Percentiles rank a stretch among this genome's conserved stretches.
Conservation (phyloP, 2,797 vertebrate genomes). For the Macrochelys suwanniensis region DNA sequence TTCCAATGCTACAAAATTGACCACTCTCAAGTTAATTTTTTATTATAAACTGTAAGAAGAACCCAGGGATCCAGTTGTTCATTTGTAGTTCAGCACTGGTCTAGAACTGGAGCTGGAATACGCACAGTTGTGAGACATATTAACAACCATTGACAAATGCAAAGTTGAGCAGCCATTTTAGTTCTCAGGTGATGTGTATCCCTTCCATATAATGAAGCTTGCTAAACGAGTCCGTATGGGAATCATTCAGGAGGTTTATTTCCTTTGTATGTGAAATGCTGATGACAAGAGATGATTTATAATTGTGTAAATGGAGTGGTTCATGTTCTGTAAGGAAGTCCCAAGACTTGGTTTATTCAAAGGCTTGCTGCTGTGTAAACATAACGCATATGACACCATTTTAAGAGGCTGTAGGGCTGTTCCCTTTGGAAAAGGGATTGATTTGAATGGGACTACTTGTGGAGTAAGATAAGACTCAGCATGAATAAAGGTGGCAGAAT, state of each 20-base stretch:
- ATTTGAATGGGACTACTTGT: conserved; percentile 25
- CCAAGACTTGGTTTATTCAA: conserved; percentile 43
- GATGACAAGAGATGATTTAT: conserved; percentile 42
- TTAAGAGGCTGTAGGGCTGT: not conserved
- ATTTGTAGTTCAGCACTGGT: conserved; percentile 71
- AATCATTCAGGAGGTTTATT: conserved; percentile 40
- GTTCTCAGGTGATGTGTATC: conserved; percentile 34
- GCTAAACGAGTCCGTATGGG: conserved; percentile 64
- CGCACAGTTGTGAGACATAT: conserved; percentile 37
- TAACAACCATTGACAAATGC: conserved; percentile 31
- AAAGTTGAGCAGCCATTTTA: conserved; percentile 62
- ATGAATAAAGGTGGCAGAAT: not conserved
- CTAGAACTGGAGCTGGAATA: conserved; percentile 65
- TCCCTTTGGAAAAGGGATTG: not conserved
- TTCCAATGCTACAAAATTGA: conserved; percentile 1
- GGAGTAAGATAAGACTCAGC: not conserved
- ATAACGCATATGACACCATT: conserved; percentile 31
- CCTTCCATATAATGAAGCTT: conserved; percentile 59
- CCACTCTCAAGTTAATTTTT: conserved; percentile 47
- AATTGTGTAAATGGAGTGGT: conserved; percentile 34
- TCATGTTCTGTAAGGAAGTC: conserved; percentile 54
- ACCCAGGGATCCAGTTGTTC: conserved; percentile 52
- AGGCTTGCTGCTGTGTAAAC: conserved; percentile 67
- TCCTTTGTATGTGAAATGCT: conserved; percentile 53
- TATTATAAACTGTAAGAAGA: conserved; percentile 65